phyloP scores from a whole-genome alignment of 2,113 vertebrate species.

The Chelonoidis abingdonii region DNA sequence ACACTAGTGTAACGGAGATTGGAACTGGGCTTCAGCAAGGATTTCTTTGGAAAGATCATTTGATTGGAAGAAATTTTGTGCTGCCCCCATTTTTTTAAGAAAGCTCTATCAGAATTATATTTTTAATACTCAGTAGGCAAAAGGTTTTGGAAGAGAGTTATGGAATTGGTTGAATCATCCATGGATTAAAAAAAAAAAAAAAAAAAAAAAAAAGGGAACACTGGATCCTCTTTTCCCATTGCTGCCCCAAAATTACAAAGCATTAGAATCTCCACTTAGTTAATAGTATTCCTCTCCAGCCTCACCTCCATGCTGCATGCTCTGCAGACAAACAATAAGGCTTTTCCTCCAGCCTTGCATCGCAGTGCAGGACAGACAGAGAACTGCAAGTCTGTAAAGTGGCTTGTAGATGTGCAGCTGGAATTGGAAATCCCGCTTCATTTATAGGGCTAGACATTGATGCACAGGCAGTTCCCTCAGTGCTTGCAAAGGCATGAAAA shows the following conservation, averaged over 20 bases:
- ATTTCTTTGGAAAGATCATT: not conserved
- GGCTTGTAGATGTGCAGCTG: slow-evolving; percentile 18
- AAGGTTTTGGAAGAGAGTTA: not conserved
- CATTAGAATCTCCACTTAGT: not conserved
- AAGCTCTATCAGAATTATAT: not conserved
- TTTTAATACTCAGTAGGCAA: not conserved
- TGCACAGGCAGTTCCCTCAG: not conserved
- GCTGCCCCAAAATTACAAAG: not conserved
- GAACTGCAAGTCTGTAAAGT: not conserved
- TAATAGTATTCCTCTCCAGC: not conserved
- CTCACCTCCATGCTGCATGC: slow-evolving; percentile 80
- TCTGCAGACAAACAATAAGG: slow-evolving; percentile 76
- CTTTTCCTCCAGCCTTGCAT: slow-evolving; percentile 82
- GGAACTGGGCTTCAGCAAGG: not conserved
- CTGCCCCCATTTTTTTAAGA: not conserved
- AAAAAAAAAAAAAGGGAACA: not conserved
- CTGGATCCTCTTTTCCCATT: not conserved
- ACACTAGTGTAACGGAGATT: not conserved
- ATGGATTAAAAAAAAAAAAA: not conserved
- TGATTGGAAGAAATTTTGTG: not conserved
- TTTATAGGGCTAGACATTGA: slow-evolving; percentile 30
- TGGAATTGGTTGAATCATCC: not conserved
- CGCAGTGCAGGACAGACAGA: slow-evolving; percentile 6
- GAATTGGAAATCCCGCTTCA: slow-evolving; percentile 27
- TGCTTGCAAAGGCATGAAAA: not conserved